Evolutionary conservation across 2,113 vertebrate species (phyloP).

Genomic region (Centropristis striata): DNA sequence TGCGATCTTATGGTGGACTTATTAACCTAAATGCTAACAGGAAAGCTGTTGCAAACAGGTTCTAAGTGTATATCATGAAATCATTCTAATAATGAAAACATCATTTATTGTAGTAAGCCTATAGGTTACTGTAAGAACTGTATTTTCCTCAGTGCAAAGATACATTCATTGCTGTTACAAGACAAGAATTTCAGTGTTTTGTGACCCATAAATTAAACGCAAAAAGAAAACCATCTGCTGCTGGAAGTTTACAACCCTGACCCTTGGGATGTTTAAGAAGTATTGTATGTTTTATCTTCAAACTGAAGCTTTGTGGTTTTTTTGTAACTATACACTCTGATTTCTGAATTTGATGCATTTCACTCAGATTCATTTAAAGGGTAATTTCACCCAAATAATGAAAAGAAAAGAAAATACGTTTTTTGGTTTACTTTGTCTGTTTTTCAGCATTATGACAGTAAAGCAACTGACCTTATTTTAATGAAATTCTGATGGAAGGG

Average conservation of each 20-base stretch:
- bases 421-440: too few relatives aligned
- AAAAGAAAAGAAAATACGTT: too few relatives aligned
- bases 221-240: neutral
- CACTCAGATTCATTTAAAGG: neutral
- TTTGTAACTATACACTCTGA: too few relatives aligned
- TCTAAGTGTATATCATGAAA: neutral
- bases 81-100: neutral
- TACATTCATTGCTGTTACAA: neutral
- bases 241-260: neutral
- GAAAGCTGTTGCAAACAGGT: neutral
- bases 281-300: too few relatives aligned
- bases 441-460: too few relatives aligned
- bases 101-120: neutral
- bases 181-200: neutral
- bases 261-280: too few relatives aligned
- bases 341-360: neutral
- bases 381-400: neutral
- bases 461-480: too few relatives aligned
- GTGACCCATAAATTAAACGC: neutral
- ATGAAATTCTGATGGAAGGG: too few relatives aligned
- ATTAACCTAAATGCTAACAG: neutral
- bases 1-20: neutral
- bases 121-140: neutral
- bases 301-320: too few relatives aligned
- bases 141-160: neutral